Evolutionary conservation across 2,113 vertebrate species (phyloP), one percentile per base, ranked within the genome.

Genomic region (Azemiops feae): DNA sequence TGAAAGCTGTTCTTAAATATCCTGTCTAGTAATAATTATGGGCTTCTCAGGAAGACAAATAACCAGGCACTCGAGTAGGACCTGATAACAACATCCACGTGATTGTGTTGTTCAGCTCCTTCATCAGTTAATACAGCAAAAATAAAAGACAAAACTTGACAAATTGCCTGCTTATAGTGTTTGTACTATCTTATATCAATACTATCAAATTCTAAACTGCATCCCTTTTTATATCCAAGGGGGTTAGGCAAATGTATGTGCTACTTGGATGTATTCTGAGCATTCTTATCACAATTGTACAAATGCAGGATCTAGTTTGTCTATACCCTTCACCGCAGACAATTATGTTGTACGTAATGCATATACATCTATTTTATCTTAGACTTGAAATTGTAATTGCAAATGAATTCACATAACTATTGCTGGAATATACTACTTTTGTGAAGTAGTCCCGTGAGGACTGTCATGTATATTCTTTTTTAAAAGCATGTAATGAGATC

Each of bases 41-140:
- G 53, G 92, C 60, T 89, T 93, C 89, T 57, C 8, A 60, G 89
- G 88, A 95, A 93, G 92, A 60, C 69, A 92, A 22, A 89, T 93
- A 30, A 90, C 10, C 12, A 52, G 94, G 91, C 74, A 95, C 50
- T 55, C 85, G 93, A 95, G 60, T 53, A 92, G 94, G 94, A 85
- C 89, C 86, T 87, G 12, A 92, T 90, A 85, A 89, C 58, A 58
- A 93, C 85, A 90, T 60, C 87, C 89, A 58, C 39, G 52, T 43
- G 81, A 90, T 93, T 93, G 47, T 90, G 54, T 93, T 90, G 57
- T 52, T 88, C 85, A 92, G 47, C 25, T 92, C 85, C 91, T 88
- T 92, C 34, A 64, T 92, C 52, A 88, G 81, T 52, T 88, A 50
- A 57, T 60, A 64, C 34, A 43, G 55, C 50, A 92, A 87, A 92